These are phyloP conservation scores for Castor canadensis DNA, from an alignment of 2,113 vertebrate species.

Conservation along the genomic window DNA sequence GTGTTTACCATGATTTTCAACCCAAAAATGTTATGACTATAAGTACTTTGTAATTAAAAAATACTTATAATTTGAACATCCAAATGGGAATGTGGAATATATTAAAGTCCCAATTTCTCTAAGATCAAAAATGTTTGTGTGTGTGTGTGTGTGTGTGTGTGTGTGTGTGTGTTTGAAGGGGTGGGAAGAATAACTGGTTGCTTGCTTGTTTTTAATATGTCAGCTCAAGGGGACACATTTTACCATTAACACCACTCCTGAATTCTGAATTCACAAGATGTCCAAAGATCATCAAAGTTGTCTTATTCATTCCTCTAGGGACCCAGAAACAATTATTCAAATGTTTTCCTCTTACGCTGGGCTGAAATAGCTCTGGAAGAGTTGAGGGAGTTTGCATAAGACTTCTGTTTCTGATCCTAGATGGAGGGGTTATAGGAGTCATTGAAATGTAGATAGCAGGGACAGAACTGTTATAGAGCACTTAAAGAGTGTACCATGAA, in stretches of 20 bases:
- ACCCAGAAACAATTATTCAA: slow-evolving; percentile 61
- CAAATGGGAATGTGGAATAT: slow-evolving; percentile 11
- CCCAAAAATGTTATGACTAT: neutral
- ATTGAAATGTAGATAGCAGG: slow-evolving; percentile 65
- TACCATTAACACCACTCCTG: neutral
- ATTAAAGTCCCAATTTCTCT: neutral
- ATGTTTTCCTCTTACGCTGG: slow-evolving; percentile 50
- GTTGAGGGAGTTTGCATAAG: slow-evolving; percentile 41
- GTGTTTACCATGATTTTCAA: slow-evolving; percentile 43
- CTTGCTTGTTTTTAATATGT: slow-evolving; percentile 44
- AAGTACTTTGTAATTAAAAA: slow-evolving; percentile 41
- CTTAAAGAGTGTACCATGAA: slow-evolving; percentile 46
- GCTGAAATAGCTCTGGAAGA: neutral
- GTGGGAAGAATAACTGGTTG: neutral
- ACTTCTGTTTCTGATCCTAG: slow-evolving; percentile 27
- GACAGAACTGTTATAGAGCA: slow-evolving; percentile 44
- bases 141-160: neutral
- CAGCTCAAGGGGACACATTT: slow-evolving; percentile 37
- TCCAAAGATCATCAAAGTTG: slow-evolving; percentile 42
- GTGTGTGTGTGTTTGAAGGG: no score
- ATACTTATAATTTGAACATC: slow-evolving; percentile 18
- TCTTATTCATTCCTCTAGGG: slow-evolving; percentile 50
- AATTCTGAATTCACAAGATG: slow-evolving; percentile 60
- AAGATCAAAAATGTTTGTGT: neutral
- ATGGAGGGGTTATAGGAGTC: slow-evolving; percentile 9